Evolutionary conservation across 2,888 invertebrate genomes (phyloP), one percentile per base, ranked within the genome.

Genomic region (Cyclophora albipunctata): DNA sequence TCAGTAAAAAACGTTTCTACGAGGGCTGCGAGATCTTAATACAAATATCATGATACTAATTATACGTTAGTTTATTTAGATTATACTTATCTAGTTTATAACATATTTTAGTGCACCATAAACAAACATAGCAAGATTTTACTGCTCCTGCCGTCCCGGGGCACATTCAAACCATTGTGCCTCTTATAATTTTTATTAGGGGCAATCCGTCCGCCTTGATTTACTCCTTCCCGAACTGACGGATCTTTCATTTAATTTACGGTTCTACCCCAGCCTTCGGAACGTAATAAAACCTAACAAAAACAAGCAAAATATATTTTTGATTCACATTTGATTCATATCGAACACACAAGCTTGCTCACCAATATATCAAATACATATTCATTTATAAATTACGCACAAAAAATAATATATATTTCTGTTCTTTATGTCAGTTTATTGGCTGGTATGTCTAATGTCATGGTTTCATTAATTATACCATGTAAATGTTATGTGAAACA

Each of bases 161-260:
- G 80, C 84, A 83, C 84, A 84, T 82, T 81, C 79, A 78, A 78
- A 66, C 78, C 80, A 87, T 88, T 88, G 87, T 87, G 86, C 84
- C 81, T 85, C 84, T 87, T 88, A 88, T 88, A 88, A 87, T 88
- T 88, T 88, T 88, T 87, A 88, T 87, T 86, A 81, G 84, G 83
- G 86, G 86, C 88, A 87, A 88, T 88, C 84, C 87, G 84, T 86
- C 87, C 75, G 78, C 63, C 82, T 86, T 88, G 88, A 88, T 88
- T 88, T 88, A 87, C 87, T 84, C 71, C 85, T 86, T 87, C 86
- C 87, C 86, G 81, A 86, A 85, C 83, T 86, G 86, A 87, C 83
- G 85, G 85, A 85, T 86, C 83, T 85, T 84, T 80, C 74, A 77
- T 86, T 85, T 84, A 84, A 87, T 88, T 88, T 87, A 87, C 84